Conservation (phyloP, 2,888 invertebrate species). For the Drosophila multiciliata region DNA sequence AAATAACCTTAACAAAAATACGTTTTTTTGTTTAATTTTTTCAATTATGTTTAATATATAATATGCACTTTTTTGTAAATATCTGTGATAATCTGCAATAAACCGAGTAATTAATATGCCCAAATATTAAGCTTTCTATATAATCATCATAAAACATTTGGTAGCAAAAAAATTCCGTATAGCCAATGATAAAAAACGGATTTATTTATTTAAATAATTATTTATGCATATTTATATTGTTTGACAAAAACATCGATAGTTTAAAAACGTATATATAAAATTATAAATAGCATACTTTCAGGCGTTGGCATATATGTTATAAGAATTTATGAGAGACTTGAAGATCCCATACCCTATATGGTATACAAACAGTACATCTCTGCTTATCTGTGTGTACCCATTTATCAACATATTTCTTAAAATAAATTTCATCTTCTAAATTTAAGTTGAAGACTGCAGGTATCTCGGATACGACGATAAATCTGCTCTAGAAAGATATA, state of each 20-base stretch:
- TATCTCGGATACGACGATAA: too few relatives aligned
- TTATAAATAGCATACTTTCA: constrained; percentile 13
- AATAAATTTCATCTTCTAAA: too few relatives aligned
- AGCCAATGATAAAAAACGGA: fast-evolving
- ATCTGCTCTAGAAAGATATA: too few relatives aligned
- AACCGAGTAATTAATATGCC: neutral
- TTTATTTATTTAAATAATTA: neutral
- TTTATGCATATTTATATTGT: neutral
- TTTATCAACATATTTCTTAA: too few relatives aligned
- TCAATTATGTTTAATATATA: neutral
- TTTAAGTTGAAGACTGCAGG: too few relatives aligned
- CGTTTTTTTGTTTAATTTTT: too few relatives aligned
- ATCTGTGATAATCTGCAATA: neutral
- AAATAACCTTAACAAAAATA: too few relatives aligned
- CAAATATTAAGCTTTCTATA: neutral
- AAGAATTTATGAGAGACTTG: too few relatives aligned
- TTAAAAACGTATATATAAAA: neutral
- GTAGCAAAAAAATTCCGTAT: neutral
- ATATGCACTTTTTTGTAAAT: neutral
- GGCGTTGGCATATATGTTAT: neutral
- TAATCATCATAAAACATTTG: neutral
- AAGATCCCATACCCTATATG: too few relatives aligned
- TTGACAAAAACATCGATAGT: too few relatives aligned
- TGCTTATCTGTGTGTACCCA: too few relatives aligned
- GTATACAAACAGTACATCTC: too few relatives aligned